Evolutionary conservation across 1,140 invertebrate species (phyloP).

Genomic region (Melipona quadrifasciata): DNA sequence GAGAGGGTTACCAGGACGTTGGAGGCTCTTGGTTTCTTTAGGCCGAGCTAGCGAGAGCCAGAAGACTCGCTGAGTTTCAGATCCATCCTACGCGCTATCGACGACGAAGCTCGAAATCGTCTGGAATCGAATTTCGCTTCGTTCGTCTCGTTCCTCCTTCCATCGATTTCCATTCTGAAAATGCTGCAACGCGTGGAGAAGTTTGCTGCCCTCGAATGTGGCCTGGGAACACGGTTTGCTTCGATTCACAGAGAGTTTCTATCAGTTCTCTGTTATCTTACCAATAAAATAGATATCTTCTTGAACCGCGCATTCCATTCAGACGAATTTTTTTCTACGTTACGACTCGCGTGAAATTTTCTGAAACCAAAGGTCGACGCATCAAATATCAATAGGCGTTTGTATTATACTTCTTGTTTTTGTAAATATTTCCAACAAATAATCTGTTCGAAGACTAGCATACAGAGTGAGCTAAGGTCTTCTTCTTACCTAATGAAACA

Average conservation of each 20-base stretch:
- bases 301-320: neutral
- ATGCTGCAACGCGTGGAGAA: neutral
- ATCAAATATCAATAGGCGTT: neutral
- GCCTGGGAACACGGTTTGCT: neutral
- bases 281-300: neutral
- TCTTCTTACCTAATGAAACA: too few relatives aligned
- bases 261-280: neutral
- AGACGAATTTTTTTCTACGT: neutral
- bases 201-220: neutral
- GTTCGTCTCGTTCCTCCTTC: neutral
- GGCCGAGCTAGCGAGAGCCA: conserved; percentile 64
- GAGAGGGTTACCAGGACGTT: conserved; percentile 87
- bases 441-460: too few relatives aligned
- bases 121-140: neutral
- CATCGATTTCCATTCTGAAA: neutral
- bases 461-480: too few relatives aligned
- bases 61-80: too few relatives aligned
- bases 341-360: neutral
- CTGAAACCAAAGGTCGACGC: neutral
- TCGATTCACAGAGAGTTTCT: neutral
- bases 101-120: conserved; percentile 8
- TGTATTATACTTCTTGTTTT: neutral
- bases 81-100: neutral
- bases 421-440: too few relatives aligned
- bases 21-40: conserved; percentile 88